phyloP scores from a whole-genome alignment of 2,113 vertebrate species.

The Chaetodon auriga region DNA sequence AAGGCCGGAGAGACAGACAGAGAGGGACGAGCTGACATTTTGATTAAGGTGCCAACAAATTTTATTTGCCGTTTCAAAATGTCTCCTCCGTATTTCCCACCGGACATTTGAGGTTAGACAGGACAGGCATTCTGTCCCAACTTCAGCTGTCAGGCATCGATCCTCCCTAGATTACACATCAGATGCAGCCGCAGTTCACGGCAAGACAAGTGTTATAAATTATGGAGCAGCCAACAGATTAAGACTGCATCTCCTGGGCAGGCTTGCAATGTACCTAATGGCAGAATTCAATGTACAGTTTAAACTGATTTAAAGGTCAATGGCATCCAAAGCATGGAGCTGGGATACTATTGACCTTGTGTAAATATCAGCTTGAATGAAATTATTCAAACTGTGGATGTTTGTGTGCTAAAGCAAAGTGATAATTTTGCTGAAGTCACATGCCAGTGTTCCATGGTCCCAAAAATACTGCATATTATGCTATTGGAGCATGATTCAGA shows the following conservation, averaged over 20 bases:
- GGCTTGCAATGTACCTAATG: constrained; percentile 54
- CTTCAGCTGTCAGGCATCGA: constrained; percentile 71
- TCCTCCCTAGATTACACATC: constrained; percentile 74
- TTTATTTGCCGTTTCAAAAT: constrained; percentile 70
- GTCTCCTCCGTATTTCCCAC: constrained; percentile 66
- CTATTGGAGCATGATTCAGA: constrained; percentile 34
- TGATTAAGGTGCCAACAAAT: constrained; percentile 74
- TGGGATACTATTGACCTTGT: constrained; percentile 53
- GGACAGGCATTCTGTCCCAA: constrained; percentile 63
- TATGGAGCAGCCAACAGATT: constrained; percentile 68
- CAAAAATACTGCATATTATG: constrained; percentile 26
- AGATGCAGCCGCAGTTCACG: constrained; percentile 49
- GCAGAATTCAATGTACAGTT: constrained; percentile 60
- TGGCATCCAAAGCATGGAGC: constrained; percentile 32
- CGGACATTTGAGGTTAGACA: constrained; percentile 59
- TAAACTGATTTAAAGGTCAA: constrained; percentile 73
- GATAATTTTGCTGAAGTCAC: constrained; percentile 16
- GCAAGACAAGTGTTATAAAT: constrained; percentile 73
- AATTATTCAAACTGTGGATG: constrained; percentile 52
- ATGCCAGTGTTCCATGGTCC: constrained; percentile 17
- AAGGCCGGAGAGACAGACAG: constrained; percentile 13
- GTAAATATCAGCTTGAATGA: constrained; percentile 67
- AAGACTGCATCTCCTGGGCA: constrained; percentile 62
- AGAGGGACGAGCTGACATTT: constrained; percentile 64
- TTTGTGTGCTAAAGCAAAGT: constrained; percentile 20